Evolutionary conservation across 1,140 invertebrate genomes (phyloP), one percentile per base, ranked within the genome.

Genomic region (Rhopalosiphum maidis): DNA sequence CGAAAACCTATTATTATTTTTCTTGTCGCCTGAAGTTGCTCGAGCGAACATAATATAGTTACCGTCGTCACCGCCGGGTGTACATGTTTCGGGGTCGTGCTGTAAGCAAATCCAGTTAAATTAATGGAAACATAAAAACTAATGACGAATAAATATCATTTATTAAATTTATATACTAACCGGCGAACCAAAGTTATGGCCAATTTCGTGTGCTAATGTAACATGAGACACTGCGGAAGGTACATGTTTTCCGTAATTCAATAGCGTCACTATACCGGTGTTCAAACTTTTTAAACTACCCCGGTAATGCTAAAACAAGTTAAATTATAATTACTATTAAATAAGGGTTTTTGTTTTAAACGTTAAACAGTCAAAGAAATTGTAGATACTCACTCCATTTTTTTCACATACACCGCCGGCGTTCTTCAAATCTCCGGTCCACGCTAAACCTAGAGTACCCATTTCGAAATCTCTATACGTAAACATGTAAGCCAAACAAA

Each of bases 161-260:
- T 35, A 51, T 54, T 37, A 25, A 89, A 55, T 43, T 77, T 48
- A 37, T 35, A 41, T 94, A 96, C 96, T 96, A 96, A 98, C 98
- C 94, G 98, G 98, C 41, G 99, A 99, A 93, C 99, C 99, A 95
- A 99, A 99, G 96, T 99, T 99, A 95, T 99, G 99, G 68, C 99
- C 99, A 95, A 99, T 99, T 96, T 99, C 99, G 95, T 99, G 99
- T 35, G 99, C 99, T 94, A 99, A 96, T 22, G 99, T 99, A 88
- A 99, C 98, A 95, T 99, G 99, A 22, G 98, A 99, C n/a, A 99
- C 99, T 48, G 98, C 98, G 37, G 98, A 98, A 94, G 97, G 98
- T n/a, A 99, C 99, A 95, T 99, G 98, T 96, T 99, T 99, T 55
- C 99, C 99, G 96, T 99, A 99, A 96, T 99, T 99, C 55, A 99